A percentile compares a stretch with the other conserved stretches of the same genome.
phyloP scores from a whole-genome alignment of 1,140 invertebrate genomes.

The Eumaeus atala region DNA sequence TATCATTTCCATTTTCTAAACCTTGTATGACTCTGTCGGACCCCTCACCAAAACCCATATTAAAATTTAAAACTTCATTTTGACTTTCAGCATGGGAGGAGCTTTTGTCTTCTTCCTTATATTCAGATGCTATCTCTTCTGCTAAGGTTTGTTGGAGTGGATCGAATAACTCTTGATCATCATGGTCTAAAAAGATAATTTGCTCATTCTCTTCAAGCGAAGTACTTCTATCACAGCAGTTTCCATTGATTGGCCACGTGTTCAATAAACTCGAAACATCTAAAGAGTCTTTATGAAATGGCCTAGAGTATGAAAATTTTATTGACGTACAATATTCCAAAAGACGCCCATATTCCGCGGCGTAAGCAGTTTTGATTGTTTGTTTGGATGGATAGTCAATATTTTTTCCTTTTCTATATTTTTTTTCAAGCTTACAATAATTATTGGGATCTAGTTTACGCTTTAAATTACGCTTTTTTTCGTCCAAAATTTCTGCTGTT shows the following conservation, averaged over 20 bases:
- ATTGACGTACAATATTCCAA: constrained; percentile 49
- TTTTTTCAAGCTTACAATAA: constrained; percentile 38
- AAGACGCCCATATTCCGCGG: constrained; percentile 43
- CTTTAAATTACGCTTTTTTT: constrained; percentile 30
- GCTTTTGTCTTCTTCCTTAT: constrained; percentile 33
- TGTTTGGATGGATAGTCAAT: constrained; percentile 53
- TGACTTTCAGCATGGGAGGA: constrained; percentile 23
- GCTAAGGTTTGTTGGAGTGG: constrained; percentile 40
- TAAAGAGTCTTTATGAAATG: constrained; percentile 50
- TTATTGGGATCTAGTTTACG: constrained; percentile 34
- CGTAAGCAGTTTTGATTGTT: constrained; percentile 37
- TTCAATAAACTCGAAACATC: constrained; percentile 36
- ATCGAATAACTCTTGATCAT: constrained; percentile 27
- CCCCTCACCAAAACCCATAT: constrained; percentile 74
- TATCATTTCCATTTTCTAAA: constrained; percentile 51
- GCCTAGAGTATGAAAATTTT: constrained; percentile 54
- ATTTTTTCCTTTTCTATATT: constrained; percentile 59
- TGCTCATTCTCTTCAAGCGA: constrained; percentile 21
- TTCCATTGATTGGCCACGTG: constrained; percentile 45
- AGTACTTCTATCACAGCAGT: neutral
- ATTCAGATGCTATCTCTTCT: constrained; percentile 44
- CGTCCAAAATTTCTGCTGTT: neutral
- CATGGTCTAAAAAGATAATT: constrained; percentile 33
- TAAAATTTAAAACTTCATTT: constrained; percentile 56
- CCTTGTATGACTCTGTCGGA: constrained; percentile 73